Evolutionary conservation across 1,140 invertebrate species (phyloP).

Genomic region (Aphelenchoides fujianensis): DNA sequence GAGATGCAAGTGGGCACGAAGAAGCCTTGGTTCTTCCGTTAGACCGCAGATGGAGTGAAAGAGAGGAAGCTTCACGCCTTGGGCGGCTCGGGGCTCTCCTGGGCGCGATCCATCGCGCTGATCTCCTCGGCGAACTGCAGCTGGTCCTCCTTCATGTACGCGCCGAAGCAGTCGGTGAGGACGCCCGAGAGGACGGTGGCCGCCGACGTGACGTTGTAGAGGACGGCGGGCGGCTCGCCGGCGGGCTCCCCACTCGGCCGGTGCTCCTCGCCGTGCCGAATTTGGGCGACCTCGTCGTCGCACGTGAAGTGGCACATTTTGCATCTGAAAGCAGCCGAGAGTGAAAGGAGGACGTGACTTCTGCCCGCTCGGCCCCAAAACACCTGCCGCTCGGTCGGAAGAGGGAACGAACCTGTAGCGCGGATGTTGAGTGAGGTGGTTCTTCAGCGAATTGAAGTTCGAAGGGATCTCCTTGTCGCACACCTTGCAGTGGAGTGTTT

Average conservation of each 20-base stretch:
- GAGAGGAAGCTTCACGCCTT: too few relatives aligned
- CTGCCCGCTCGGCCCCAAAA: too few relatives aligned
- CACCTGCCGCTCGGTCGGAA: too few relatives aligned
- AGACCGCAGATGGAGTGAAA: too few relatives aligned
- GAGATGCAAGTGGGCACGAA: too few relatives aligned
- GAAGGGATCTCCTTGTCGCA: conserved; percentile 3
- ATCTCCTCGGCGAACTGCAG: background rate
- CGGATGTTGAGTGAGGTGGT: conserved; percentile 4
- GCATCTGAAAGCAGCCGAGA: background rate
- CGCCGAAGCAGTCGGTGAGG: background rate
- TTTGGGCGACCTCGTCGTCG: background rate
- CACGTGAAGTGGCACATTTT: conserved; percentile 8
- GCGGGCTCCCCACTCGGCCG: too few relatives aligned
- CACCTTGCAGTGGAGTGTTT: background rate
- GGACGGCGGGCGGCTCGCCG: background rate
- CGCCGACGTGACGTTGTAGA: conserved; percentile 9
- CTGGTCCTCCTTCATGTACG: conserved; percentile 5
- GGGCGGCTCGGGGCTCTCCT: background rate
- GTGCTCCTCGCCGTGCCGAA: background rate
- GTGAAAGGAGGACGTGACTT: too few relatives aligned
- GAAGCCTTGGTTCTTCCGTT: too few relatives aligned
- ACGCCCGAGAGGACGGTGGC: background rate
- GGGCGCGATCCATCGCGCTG: background rate
- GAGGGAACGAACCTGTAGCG: background rate
- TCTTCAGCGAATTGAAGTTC: background rate